phyloP scores from a whole-genome alignment of 2,113 vertebrate species.

The Epinephelus cyanopodus region DNA sequence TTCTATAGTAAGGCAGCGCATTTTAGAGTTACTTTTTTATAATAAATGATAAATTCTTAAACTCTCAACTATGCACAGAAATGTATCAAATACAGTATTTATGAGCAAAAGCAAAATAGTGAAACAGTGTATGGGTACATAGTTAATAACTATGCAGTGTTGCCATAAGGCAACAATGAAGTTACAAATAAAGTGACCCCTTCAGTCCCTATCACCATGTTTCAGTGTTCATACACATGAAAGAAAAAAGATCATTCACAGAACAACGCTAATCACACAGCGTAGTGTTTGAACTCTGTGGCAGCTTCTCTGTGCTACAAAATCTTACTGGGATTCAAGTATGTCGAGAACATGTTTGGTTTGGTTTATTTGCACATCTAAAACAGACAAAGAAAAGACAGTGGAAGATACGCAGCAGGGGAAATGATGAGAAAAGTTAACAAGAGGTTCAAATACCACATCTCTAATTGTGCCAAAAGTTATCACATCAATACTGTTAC shows the following conservation, averaged over 20 bases:
- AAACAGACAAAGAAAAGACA: neutral
- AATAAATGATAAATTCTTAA: conserved; percentile 6
- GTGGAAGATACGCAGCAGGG: neutral
- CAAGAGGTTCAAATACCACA: neutral
- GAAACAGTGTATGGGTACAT: conserved; percentile 20
- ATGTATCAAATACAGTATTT: conserved; percentile 29
- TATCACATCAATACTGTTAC: neutral
- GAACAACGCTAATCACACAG: conserved; percentile 11
- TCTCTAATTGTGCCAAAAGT: neutral
- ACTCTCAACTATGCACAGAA: conserved; percentile 5
- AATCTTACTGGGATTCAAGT: neutral
- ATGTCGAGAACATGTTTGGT: neutral
- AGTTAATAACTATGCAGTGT: conserved; percentile 14
- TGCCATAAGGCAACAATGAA: conserved; percentile 19
- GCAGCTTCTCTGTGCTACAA: neutral
- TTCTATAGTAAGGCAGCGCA: conserved; percentile 2
- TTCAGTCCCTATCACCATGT: conserved; percentile 9
- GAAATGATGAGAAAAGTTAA: neutral
- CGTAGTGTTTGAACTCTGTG: conserved; percentile 13
- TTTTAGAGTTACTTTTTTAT: conserved; percentile 5
- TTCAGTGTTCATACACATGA: neutral
- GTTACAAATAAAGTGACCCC: neutral
- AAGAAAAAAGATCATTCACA: conserved; percentile 1
- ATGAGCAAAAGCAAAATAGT: conserved; percentile 32
- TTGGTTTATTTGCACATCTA: conserved; percentile 30